These are phyloP conservation scores for Drosophila mauritiana DNA, from an alignment of 1,140 invertebrate species.

Conservation along the genomic window DNA sequence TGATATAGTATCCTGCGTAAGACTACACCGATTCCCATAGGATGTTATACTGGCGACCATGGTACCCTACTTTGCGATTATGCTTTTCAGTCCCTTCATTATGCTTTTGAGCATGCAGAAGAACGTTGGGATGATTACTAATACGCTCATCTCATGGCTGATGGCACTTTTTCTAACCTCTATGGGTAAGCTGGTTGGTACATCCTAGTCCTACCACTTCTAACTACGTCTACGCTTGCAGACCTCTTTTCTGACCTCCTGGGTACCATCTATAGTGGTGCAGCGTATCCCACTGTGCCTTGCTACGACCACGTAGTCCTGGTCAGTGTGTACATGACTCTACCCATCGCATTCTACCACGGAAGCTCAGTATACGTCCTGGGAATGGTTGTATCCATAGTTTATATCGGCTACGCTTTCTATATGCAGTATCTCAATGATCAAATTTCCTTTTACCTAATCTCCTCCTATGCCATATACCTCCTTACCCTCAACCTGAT, in stretches of 20 bases:
- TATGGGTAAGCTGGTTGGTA: slow-evolving; percentile 9
- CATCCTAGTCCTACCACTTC: neutral
- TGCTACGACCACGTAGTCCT: slow-evolving; percentile 49
- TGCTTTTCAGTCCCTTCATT: slow-evolving; percentile 5
- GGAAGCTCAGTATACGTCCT: slow-evolving; percentile 7
- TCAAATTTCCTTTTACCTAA: neutral
- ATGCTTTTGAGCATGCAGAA: slow-evolving; percentile 7
- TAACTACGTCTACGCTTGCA: neutral
- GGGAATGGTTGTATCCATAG: neutral
- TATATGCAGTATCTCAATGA: neutral
- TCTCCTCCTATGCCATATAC: slow-evolving; percentile 19
- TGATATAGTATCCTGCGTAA: too few relatives aligned
- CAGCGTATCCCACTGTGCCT: neutral
- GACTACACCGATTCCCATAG: neutral
- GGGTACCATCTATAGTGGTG: neutral
- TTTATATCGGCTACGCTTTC: slow-evolving; percentile 9
- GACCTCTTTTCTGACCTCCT: slow-evolving; percentile 9
- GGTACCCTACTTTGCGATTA: neutral
- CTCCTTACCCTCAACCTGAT: slow-evolving; percentile 8
- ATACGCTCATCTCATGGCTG: slow-evolving; percentile 25
- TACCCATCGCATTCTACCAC: slow-evolving; percentile 29
- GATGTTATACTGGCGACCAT: neutral
- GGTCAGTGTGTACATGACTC: slow-evolving; percentile 31
- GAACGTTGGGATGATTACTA: neutral
- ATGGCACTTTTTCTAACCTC: slow-evolving; percentile 1